phyloP scores from a whole-genome alignment of 64 coral and sea anemone species.

The Montipora capricornis region DNA sequence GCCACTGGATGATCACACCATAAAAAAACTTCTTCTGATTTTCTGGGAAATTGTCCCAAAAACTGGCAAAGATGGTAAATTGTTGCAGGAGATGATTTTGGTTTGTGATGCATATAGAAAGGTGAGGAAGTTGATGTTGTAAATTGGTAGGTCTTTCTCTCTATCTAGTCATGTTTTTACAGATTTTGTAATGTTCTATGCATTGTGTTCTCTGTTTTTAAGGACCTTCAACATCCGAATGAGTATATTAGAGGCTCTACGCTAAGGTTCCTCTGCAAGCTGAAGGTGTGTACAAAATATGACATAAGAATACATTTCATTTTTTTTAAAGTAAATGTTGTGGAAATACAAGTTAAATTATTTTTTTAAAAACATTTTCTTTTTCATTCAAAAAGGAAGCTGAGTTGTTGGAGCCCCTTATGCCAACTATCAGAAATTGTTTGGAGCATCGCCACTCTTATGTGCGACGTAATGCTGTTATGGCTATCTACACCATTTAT shows the following conservation, averaged over 20 bases:
- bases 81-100: conserved; percentile 98
- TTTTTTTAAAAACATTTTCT: background rate
- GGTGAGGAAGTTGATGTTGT: conserved; percentile 31
- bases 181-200: background rate
- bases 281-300: conserved; percentile 66
- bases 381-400: conserved; percentile 70
- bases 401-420: conserved; percentile 93
- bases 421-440: conserved; percentile 97
- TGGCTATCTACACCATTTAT: conserved; percentile 99
- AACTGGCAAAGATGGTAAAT: conserved; percentile 94
- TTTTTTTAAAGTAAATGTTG: too few species aligned
- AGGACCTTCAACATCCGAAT: conserved; percentile 99
- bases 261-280: conserved; percentile 95
- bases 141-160: too few species aligned
- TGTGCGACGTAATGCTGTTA: conserved; percentile 98
- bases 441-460: conserved; percentile 97
- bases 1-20: conserved; percentile 96
- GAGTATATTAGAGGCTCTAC: conserved; percentile 98
- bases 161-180: too few species aligned
- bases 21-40: conserved; percentile 94
- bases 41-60: conserved; percentile 99
- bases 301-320: background rate
- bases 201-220: background rate
- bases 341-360: too few species aligned
- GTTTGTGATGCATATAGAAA: conserved; percentile 99